Conservation (phyloP, 2,113 vertebrate species). For the Xerus inauris region DNA sequence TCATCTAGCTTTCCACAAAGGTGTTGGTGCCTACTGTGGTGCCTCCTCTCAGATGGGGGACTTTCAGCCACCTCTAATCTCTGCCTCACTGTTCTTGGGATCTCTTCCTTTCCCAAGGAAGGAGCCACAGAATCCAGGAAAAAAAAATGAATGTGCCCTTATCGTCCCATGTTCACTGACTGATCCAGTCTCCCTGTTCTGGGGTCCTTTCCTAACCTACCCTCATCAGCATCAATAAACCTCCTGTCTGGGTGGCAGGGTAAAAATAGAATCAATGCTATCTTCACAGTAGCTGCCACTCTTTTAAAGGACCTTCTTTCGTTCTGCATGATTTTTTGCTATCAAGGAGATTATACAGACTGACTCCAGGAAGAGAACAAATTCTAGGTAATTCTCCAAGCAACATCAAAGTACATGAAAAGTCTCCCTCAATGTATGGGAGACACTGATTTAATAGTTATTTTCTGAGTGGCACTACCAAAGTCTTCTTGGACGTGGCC, state of each 20-base stretch:
- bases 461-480: no score
- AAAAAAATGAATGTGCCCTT: constrained; percentile 61
- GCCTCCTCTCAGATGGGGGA: constrained; percentile 51
- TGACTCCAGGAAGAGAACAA: background rate
- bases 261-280: background rate
- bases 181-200: constrained; percentile 44
- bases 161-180: constrained; percentile 23
- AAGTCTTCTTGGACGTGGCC: no score
- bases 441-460: no score
- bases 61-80: constrained; percentile 28
- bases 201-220: background rate
- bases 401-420: no score
- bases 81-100: constrained; percentile 31
- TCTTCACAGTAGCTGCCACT: background rate
- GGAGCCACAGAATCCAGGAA: constrained; percentile 58
- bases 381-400: no score
- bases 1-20: background rate
- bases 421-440: no score
- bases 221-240: constrained; percentile 63
- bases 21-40: constrained; percentile 38
- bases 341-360: no score
- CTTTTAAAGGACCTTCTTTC: background rate
- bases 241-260: constrained; percentile 42
- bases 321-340: background rate
- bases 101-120: constrained; percentile 24